Evolutionary conservation across 2,113 vertebrate genomes (phyloP).

Genomic region (Polypterus senegalus): DNA sequence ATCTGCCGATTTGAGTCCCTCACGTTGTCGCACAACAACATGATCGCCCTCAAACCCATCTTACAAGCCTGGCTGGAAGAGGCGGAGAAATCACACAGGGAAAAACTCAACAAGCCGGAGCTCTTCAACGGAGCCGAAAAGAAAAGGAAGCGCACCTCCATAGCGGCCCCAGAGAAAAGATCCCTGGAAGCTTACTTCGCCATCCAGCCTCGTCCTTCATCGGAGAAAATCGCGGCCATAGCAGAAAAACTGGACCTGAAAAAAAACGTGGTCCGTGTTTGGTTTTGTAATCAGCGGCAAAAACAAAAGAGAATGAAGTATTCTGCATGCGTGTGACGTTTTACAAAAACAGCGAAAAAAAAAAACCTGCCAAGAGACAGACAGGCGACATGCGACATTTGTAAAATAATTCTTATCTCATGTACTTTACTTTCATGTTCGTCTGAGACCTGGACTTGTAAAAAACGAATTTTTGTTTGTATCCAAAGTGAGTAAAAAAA

Average conservation of each 20-base stretch:
- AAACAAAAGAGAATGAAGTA: slow-evolving; percentile 99
- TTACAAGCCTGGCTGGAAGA: slow-evolving; percentile 96
- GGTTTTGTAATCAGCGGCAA: slow-evolving; percentile 98
- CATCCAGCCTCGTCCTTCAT: slow-evolving; percentile 89
- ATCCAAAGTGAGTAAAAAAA: slow-evolving; percentile 43
- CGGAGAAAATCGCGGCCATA: slow-evolving; percentile 94
- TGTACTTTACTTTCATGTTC: slow-evolving; percentile 40
- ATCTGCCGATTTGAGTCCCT: slow-evolving; percentile 97
- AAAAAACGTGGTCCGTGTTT: slow-evolving; percentile 96
- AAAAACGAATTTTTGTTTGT: slow-evolving; percentile 34
- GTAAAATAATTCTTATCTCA: slow-evolving; percentile 56
- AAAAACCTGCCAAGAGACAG: slow-evolving; percentile 45
- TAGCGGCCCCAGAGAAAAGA: slow-evolving; percentile 88
- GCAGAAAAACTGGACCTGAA: slow-evolving; percentile 96
- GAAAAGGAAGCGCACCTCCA: slow-evolving; percentile 93
- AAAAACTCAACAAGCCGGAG: slow-evolving; percentile 94
- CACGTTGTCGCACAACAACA: slow-evolving; percentile 95
- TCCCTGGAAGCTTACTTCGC: slow-evolving; percentile 95
- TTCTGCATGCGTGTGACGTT: slow-evolving; percentile 69
- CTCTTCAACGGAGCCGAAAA: slow-evolving; percentile 93
- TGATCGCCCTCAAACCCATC: slow-evolving; percentile 95
- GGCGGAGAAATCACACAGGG: slow-evolving; percentile 90
- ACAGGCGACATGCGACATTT: slow-evolving; percentile 28
- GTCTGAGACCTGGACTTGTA: slow-evolving; percentile 50
- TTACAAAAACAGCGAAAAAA: slow-evolving; percentile 17